phyloP scores from a whole-genome alignment of 2,888 invertebrate genomes.

The Torymus texanus region DNA sequence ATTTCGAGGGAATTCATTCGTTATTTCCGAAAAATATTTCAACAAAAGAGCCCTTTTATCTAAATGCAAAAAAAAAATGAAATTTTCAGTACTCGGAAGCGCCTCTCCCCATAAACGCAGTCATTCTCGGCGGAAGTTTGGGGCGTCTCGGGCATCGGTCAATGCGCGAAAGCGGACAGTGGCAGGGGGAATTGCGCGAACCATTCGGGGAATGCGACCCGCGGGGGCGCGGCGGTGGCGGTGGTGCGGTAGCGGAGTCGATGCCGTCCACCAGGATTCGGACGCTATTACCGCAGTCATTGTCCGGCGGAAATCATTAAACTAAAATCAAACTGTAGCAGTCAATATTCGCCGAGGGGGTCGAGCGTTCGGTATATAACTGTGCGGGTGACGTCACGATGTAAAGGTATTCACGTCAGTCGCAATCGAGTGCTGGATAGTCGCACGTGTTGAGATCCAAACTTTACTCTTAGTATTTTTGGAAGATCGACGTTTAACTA shows the following conservation, averaged over 20 bases:
- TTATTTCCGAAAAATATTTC: too few species aligned
- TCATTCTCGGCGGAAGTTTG: conserved; percentile 46
- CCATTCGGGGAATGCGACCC: conserved; percentile 66
- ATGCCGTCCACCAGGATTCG: conserved; percentile 61
- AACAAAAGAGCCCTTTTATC: too few species aligned
- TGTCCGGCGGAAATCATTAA: conserved; percentile 72
- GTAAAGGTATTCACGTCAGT: conserved; percentile 66
- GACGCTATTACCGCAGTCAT: conserved; percentile 67
- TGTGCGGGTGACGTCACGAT: conserved; percentile 9
- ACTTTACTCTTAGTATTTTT: too few species aligned
- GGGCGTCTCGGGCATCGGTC: conserved; percentile 51
- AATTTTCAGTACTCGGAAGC: too few species aligned
- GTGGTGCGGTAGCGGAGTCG: conserved; percentile 55
- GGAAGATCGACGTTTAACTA: too few species aligned
- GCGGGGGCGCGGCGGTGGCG: conserved; percentile 53
- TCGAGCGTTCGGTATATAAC: too few species aligned
- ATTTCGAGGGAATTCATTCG: too few species aligned
- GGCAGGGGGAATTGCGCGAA: conserved; percentile 57
- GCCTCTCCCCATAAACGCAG: not conserved
- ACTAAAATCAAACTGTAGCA: conserved; percentile 70
- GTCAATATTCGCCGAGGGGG: conserved; percentile 56
- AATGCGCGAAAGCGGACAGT: conserved; percentile 59
- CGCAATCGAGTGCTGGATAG: conserved; percentile 63
- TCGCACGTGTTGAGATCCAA: too few species aligned
- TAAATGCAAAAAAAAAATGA: too few species aligned